These are phyloP conservation scores for Ia io DNA, from an alignment of 2,113 vertebrate genomes.

Conservation along the genomic window DNA sequence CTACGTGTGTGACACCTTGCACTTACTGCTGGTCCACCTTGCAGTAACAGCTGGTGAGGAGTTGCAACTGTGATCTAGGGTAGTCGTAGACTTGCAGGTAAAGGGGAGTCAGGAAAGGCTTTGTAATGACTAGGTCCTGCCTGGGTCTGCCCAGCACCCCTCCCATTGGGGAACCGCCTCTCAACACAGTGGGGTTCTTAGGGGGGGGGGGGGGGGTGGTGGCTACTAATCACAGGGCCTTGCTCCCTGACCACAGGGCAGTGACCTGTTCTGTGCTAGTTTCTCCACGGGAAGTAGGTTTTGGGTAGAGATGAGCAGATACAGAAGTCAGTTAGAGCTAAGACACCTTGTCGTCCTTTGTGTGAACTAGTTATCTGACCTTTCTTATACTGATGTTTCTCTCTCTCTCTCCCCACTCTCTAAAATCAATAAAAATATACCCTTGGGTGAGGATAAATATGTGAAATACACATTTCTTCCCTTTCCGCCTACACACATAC, in stretches of 20 bases:
- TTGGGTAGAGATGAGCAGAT: background rate
- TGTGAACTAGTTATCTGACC: background rate
- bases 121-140: background rate
- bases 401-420: no score
- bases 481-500: background rate
- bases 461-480: background rate
- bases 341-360: background rate
- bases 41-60: background rate
- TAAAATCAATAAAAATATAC: background rate
- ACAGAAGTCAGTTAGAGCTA: background rate
- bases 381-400: background rate
- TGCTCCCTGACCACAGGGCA: background rate
- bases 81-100: background rate
- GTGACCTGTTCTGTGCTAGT: background rate
- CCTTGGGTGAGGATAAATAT: no score
- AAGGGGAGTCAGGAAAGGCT: background rate
- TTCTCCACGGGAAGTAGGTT: background rate
- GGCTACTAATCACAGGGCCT: background rate
- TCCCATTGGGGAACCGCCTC: background rate
- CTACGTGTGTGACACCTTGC: no score
- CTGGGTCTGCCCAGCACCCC: background rate
- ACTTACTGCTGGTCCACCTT: background rate
- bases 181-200: background rate
- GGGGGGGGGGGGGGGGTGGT: no score
- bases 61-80: background rate